These are phyloP conservation scores for Drosophila hydei DNA, from an alignment of 1,140 invertebrate genomes.

Conservation along the genomic window DNA sequence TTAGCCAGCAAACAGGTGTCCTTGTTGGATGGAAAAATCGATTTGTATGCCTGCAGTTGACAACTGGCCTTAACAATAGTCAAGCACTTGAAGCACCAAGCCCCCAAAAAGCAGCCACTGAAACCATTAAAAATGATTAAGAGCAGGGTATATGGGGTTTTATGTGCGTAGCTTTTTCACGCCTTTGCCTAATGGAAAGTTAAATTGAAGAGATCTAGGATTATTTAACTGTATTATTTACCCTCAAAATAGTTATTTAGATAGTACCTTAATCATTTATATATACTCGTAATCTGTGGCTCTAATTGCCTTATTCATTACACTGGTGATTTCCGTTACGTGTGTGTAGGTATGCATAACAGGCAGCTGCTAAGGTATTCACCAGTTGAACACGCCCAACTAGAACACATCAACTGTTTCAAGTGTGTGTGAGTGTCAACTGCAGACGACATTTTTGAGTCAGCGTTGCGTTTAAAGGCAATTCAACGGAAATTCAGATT, in stretches of 20 bases:
- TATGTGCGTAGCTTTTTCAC: too few relatives aligned
- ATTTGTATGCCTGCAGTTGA: slow-evolving; percentile 52
- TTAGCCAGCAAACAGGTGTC: slow-evolving; percentile 35
- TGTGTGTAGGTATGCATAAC: too few relatives aligned
- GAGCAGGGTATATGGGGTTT: too few relatives aligned
- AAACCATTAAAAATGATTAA: too few relatives aligned
- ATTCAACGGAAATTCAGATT: slow-evolving; percentile 14
- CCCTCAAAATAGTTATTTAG: too few relatives aligned
- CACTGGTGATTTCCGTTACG: too few relatives aligned
- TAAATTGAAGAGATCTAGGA: too few relatives aligned
- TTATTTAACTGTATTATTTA: too few relatives aligned
- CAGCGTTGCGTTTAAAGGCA: slow-evolving; percentile 27
- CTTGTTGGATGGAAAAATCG: slow-evolving; percentile 54
- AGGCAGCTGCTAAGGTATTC: neutral
- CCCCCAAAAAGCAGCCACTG: slow-evolving; percentile 25
- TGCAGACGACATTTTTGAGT: slow-evolving; percentile 31
- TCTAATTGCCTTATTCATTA: too few relatives aligned
- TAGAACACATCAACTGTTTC: neutral
- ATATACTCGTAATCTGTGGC: too few relatives aligned
- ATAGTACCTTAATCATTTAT: too few relatives aligned
- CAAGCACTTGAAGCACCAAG: slow-evolving; percentile 6
- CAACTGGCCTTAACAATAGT: slow-evolving; percentile 16
- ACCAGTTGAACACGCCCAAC: neutral
- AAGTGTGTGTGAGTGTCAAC: slow-evolving; percentile 41
- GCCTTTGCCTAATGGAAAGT: too few relatives aligned